Percentiles rank a stretch among this genome's conserved stretches.
phyloP scores from a whole-genome alignment of 2,888 invertebrate genomes.

The Ophion ventricosus region DNA sequence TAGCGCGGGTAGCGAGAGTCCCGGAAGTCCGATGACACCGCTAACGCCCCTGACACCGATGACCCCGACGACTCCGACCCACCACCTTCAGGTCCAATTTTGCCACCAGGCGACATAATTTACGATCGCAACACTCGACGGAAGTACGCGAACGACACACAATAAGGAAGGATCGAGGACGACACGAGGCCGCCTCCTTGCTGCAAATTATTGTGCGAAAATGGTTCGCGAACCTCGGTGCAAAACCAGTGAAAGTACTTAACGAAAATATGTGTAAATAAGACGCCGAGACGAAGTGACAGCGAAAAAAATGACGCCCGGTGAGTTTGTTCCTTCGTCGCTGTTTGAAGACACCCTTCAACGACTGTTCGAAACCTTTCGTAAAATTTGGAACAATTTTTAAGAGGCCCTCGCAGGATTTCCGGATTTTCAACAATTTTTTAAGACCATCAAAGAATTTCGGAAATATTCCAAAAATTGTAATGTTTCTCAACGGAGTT shows the following conservation, averaged over 20 bases:
- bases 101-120: conserved; percentile 77
- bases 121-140: neutral
- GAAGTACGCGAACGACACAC: neutral
- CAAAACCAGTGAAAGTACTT: conserved; percentile 5
- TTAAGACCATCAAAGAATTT: neutral
- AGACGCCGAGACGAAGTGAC: neutral
- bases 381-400: neutral
- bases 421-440: neutral
- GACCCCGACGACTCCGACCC: conserved; percentile 78
- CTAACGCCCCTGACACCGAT: conserved; percentile 78
- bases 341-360: neutral
- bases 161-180: neutral
- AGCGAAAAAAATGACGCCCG: neutral
- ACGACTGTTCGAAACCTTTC: neutral
- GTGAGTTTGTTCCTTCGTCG: neutral
- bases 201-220: neutral
- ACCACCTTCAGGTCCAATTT: conserved; percentile 77
- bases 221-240: neutral
- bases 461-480: neutral
- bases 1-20: conserved; percentile 79
- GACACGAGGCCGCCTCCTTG: neutral
- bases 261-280: neutral
- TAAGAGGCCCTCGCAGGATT: neutral
- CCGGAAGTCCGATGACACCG: conserved; percentile 79
- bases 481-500: neutral